Percentiles rank a stretch among this genome's conserved stretches.
phyloP scores from a whole-genome alignment of 30 jellyfish, hydroid and myxozoan genomes.

The Aurelia aurita complex sp. Pacific region DNA sequence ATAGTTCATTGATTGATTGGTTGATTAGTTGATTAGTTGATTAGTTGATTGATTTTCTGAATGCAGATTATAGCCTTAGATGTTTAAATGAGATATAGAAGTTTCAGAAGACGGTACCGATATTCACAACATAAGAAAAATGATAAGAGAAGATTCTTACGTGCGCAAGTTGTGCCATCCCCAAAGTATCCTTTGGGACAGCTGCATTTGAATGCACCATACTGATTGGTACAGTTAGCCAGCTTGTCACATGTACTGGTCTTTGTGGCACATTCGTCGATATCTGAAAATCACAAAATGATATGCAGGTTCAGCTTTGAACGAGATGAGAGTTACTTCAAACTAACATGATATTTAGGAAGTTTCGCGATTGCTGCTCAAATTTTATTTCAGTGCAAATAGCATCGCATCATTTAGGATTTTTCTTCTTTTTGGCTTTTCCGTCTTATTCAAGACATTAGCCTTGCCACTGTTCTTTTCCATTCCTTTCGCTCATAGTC shows the following conservation, averaged over 20 bases:
- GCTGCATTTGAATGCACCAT: conserved; percentile 76
- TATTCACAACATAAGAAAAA: no score
- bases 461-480: neutral
- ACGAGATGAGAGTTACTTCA: no score
- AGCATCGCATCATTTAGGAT: no score
- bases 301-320: neutral
- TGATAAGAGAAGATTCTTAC: conserved; percentile 7
- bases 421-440: neutral
- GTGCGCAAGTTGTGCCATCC: conserved; percentile 66
- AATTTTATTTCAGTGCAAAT: neutral
- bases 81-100: no score
- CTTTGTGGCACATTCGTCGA: conserved; percentile 70
- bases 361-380: neutral
- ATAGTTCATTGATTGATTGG: no score
- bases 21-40: no score
- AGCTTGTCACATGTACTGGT: conserved; percentile 39
- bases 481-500: no score
- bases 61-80: no score
- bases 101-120: no score
- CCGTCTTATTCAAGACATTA: neutral
- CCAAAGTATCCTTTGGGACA: conserved; percentile 84
- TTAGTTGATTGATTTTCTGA: no score
- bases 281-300: conserved; percentile 11
- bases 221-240: conserved; percentile 80
- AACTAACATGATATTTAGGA: neutral